Conservation (phyloP, 2,888 invertebrate genomes). For the Athripsodes cinereus region DNA sequence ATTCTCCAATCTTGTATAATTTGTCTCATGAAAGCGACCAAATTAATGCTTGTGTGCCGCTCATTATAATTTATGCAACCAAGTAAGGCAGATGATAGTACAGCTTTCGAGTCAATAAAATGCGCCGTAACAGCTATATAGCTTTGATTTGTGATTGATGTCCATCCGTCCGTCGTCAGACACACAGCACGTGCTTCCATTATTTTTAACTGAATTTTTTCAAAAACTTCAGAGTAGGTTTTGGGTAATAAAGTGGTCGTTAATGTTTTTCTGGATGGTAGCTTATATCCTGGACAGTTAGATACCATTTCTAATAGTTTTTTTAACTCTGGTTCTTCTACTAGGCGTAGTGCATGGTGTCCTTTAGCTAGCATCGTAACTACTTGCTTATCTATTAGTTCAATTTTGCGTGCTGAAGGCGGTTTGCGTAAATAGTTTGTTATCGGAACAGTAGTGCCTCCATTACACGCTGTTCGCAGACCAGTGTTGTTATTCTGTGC, state of each 20-base stretch:
- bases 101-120: neutral
- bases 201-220: neutral
- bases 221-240: neutral
- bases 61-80: neutral
- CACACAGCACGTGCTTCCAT: neutral
- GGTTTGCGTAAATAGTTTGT: neutral
- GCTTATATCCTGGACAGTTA: neutral
- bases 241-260: neutral
- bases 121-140: neutral
- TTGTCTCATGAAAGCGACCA: neutral
- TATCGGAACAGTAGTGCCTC: neutral
- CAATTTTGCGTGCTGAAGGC: neutral
- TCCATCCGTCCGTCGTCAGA: neutral
- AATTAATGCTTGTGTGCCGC: neutral
- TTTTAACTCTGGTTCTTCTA: slow-evolving; percentile 1
- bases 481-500: neutral
- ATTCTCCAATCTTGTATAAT: neutral
- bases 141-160: neutral
- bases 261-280: slow-evolving; percentile 1
- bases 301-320: neutral
- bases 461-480: neutral
- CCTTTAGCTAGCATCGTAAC: neutral
- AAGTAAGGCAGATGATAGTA: neutral
- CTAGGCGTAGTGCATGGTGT: neutral
- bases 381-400: neutral